Conservation (phyloP, 2,888 invertebrate genomes). For the Dione vanillae region DNA sequence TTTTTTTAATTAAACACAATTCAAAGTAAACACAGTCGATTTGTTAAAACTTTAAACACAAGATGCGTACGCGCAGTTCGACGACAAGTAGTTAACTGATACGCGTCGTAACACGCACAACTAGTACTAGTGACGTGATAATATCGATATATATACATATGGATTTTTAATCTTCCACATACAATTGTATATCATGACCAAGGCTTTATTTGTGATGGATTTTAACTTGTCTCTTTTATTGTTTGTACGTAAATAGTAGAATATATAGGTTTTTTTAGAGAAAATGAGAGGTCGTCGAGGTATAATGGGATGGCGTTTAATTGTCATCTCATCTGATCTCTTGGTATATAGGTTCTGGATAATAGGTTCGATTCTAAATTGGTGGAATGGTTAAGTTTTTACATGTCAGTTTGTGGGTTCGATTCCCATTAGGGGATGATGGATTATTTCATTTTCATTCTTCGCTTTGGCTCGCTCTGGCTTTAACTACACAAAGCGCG, state of each 20-base stretch:
- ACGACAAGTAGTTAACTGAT: slow-evolving; percentile 38
- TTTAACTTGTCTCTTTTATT: slow-evolving; percentile 2
- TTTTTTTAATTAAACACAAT: slow-evolving; percentile 18
- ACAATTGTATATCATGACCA: slow-evolving; percentile 34
- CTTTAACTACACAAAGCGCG: no score
- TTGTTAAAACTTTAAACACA: slow-evolving; percentile 8
- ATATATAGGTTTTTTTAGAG: not conserved
- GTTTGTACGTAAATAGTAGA: not conserved
- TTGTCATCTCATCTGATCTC: no score
- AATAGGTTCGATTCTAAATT: no score
- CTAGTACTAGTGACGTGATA: slow-evolving; percentile 38
- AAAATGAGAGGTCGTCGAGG: not conserved
- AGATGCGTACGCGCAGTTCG: slow-evolving; percentile 35
- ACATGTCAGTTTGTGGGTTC: not conserved
- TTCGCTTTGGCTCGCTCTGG: no score
- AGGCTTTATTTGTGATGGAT: slow-evolving; percentile 29
- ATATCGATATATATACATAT: slow-evolving; percentile 45
- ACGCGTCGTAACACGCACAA: slow-evolving; percentile 30
- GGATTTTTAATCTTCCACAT: slow-evolving; percentile 43
- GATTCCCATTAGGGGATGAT: not conserved
- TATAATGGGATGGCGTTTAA: no score
- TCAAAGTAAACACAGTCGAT: slow-evolving; percentile 9
- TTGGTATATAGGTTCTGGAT: no score
- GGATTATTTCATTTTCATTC: no score
- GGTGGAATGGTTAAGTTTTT: no score